These are phyloP conservation scores for Trichonephila inaurata DNA, from an alignment of 1,140 invertebrate genomes.

Conservation along the genomic window DNA sequence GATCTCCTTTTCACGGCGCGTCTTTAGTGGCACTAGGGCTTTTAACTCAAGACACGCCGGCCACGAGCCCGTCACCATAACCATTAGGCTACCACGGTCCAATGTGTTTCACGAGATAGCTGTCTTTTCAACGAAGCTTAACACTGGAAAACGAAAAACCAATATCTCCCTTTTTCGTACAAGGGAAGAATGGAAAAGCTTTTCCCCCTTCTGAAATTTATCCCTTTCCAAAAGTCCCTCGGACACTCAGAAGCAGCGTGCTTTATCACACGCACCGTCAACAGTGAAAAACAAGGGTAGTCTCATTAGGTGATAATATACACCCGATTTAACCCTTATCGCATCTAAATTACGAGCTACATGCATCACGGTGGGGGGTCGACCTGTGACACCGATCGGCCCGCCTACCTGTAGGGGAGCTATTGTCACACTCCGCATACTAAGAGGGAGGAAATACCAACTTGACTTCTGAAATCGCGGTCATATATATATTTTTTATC, in stretches of 20 bases:
- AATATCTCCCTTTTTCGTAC: background rate
- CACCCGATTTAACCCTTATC: conserved; percentile 73
- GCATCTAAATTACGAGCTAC: conserved; percentile 66
- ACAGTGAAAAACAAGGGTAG: conserved; percentile 27
- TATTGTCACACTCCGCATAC: background rate
- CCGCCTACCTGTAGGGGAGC: background rate
- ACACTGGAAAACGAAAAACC: too few species aligned
- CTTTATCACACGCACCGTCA: conserved; percentile 49
- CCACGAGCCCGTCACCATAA: too few species aligned
- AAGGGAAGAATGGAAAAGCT: too few species aligned
- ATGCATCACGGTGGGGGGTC: conserved; percentile 44
- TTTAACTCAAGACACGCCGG: too few species aligned
- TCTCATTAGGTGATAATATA: conserved; percentile 73
- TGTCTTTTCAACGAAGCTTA: too few species aligned
- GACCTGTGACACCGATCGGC: background rate
- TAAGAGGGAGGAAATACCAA: background rate
- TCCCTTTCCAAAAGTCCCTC: background rate
- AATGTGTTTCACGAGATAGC: too few species aligned
- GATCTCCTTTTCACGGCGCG: too few species aligned
- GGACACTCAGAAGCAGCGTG: background rate
- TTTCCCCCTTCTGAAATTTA: background rate
- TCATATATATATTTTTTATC: too few species aligned
- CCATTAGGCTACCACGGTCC: too few species aligned
- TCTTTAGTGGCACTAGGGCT: too few species aligned
- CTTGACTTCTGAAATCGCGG: background rate